Evolutionary conservation across 2,113 vertebrate species (phyloP).

Genomic region (Clinocottus analis): DNA sequence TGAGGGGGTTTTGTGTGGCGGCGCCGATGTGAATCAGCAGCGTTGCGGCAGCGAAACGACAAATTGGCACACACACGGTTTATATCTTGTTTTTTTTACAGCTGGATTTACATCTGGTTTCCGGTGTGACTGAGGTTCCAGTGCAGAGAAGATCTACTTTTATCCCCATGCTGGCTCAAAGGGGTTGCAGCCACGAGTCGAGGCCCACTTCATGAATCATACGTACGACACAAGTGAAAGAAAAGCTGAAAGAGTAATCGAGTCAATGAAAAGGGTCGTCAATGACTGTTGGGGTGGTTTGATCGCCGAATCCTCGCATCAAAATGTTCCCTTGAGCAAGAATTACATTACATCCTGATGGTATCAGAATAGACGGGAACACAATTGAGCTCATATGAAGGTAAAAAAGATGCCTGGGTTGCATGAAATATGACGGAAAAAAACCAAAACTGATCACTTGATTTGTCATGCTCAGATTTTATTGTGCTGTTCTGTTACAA

Average conservation of each 20-base stretch:
- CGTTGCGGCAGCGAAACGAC: slow-evolving; percentile 7
- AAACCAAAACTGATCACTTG: background rate
- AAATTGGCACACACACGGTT: slow-evolving; percentile 9
- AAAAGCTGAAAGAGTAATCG: background rate
- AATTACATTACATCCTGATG: background rate
- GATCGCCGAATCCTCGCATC: background rate
- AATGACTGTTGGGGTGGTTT: background rate
- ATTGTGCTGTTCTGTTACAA: background rate
- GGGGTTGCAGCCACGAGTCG: background rate
- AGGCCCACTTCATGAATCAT: background rate
- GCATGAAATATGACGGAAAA: background rate
- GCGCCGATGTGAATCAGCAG: slow-evolving; percentile 5
- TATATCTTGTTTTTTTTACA: slow-evolving; percentile 1
- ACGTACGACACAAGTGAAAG: background rate
- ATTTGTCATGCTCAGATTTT: background rate
- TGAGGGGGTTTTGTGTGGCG: slow-evolving; percentile 13
- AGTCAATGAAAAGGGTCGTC: background rate
- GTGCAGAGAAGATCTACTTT: background rate
- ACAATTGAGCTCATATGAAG: background rate
- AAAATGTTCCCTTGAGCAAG: background rate
- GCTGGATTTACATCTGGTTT: slow-evolving; percentile 1
- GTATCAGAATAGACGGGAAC: background rate
- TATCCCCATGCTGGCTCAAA: fast-evolving
- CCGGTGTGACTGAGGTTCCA: background rate
- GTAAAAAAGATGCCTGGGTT: background rate